Percentiles rank a stretch among this genome's conserved stretches.
phyloP scores from a whole-genome alignment of 2,113 vertebrate species.

The Mionectes macconnelli region DNA sequence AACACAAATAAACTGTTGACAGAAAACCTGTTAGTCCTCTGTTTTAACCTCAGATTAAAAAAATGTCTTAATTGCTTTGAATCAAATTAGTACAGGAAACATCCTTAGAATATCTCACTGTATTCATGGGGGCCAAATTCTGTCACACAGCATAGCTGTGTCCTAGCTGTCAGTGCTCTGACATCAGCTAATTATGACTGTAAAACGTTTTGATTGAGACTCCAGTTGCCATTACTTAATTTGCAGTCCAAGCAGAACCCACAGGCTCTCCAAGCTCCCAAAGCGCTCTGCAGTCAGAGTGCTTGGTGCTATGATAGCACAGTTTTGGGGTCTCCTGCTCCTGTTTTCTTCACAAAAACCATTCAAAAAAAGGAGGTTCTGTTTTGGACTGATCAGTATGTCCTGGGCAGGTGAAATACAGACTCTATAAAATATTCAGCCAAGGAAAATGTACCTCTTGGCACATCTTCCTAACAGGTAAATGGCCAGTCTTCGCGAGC shows the following conservation, averaged over 20 bases:
- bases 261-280: background rate
- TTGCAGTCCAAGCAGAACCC: background rate
- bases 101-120: background rate
- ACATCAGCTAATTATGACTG: background rate
- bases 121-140: background rate
- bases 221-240: background rate
- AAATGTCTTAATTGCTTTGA: background rate
- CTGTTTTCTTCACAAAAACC: background rate
- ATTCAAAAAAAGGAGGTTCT: background rate
- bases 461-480: background rate
- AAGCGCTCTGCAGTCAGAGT: background rate
- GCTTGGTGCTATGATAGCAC: accelerated
- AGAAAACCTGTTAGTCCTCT: background rate
- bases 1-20: background rate
- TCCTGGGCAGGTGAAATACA: background rate
- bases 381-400: background rate
- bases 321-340: background rate
- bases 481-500: no score
- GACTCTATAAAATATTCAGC: background rate
- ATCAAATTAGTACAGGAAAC: background rate
- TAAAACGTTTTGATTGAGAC: background rate
- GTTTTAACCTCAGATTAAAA: background rate
- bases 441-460: background rate
- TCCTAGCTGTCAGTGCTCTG: background rate
- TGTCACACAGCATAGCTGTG: background rate